Conservation (phyloP, 2,797 vertebrate genomes). For the Cetoscarus ocellatus region DNA sequence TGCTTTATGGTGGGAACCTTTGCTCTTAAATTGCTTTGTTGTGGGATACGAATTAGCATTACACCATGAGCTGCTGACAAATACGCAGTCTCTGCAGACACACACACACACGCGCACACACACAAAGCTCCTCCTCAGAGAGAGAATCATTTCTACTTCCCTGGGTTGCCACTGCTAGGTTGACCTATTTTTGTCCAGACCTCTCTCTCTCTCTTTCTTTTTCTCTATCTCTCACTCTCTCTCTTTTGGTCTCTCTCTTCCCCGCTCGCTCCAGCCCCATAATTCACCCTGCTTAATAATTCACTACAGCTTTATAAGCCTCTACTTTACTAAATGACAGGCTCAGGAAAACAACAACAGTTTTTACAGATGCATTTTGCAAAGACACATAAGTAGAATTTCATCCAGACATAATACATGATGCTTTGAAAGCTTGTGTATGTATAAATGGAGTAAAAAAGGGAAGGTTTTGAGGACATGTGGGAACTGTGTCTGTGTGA, state of each 20-base stretch:
- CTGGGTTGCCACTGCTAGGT: slow-evolving; percentile 80
- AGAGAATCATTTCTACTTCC: slow-evolving; percentile 81
- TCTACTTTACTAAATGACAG: slow-evolving; percentile 68
- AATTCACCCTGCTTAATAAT: slow-evolving; percentile 85
- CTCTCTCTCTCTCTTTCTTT: slow-evolving; percentile 53
- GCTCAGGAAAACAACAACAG: slow-evolving; percentile 61
- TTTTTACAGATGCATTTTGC: slow-evolving; percentile 55
- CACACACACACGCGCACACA: slow-evolving; percentile 38
- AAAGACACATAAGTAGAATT: slow-evolving; percentile 32
- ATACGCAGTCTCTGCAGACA: slow-evolving; percentile 50
- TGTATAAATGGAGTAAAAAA: not conserved
- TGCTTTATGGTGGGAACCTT: slow-evolving; percentile 41
- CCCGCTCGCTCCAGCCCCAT: slow-evolving; percentile 69
- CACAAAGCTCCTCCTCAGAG: slow-evolving; percentile 69
- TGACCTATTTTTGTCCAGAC: slow-evolving; percentile 87
- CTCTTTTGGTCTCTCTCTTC: slow-evolving; percentile 37
- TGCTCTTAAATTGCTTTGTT: slow-evolving; percentile 59
- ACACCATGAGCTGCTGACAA: slow-evolving; percentile 63
- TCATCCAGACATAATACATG: slow-evolving; percentile 4
- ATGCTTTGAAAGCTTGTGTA: not conserved
- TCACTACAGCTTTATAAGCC: slow-evolving; percentile 76
- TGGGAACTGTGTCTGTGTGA: not conserved
- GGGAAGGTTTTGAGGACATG: not conserved
- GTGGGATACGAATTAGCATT: slow-evolving; percentile 56
- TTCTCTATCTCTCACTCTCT: slow-evolving; percentile 30